These are phyloP conservation scores for Mythimna ferrago DNA, from an alignment of 2,888 invertebrate species.

Conservation along the genomic window DNA sequence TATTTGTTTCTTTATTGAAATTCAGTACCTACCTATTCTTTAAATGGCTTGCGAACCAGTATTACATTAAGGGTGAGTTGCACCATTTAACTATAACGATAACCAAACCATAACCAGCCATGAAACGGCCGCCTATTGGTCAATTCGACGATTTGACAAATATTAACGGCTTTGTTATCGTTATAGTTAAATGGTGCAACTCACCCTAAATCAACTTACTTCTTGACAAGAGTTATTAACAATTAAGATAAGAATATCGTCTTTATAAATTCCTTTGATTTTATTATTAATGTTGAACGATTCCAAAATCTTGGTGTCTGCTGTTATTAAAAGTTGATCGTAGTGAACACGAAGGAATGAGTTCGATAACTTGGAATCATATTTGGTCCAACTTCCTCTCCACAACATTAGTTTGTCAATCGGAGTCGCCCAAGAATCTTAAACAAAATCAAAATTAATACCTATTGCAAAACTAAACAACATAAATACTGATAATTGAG, in stretches of 20 bases:
- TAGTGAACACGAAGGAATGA: constrained; percentile 72
- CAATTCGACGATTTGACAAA: too few relatives aligned
- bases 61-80: not conserved
- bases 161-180: too few relatives aligned
- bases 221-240: constrained; percentile 66
- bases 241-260: constrained; percentile 79
- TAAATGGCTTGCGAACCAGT: not conserved
- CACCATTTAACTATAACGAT: too few relatives aligned
- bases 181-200: too few relatives aligned
- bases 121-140: too few relatives aligned
- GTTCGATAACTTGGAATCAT: constrained; percentile 64
- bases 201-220: constrained; percentile 66
- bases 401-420: constrained; percentile 83
- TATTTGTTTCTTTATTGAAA: too few relatives aligned
- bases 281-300: constrained; percentile 77
- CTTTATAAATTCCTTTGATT: constrained; percentile 83
- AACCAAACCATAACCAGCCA: too few relatives aligned
- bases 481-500: not conserved
- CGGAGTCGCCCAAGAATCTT: constrained; percentile 70
- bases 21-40: too few relatives aligned
- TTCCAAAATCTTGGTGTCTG: constrained; percentile 78
- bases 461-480: not conserved
- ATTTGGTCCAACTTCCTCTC: constrained; percentile 77
- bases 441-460: constrained; percentile 20
- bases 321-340: constrained; percentile 79